Evolutionary conservation across 2,888 invertebrate genomes (phyloP).

Genomic region (Epinotia demarniana): DNA sequence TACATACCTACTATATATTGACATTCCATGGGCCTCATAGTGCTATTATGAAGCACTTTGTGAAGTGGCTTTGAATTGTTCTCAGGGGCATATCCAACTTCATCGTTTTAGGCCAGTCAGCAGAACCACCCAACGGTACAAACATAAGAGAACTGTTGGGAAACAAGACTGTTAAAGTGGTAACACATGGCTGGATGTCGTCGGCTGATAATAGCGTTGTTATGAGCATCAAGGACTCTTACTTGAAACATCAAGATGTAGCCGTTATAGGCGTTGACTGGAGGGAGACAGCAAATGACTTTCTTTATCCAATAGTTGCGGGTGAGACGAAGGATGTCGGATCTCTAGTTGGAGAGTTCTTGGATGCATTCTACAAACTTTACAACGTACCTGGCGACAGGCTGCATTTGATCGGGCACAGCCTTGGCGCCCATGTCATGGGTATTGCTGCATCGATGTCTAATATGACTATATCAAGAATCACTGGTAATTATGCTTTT

Average conservation of each 20-base stretch:
- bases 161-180: conserved; percentile 67
- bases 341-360: conserved; percentile 55
- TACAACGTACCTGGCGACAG: conserved; percentile 58
- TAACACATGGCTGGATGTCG: conserved; percentile 83
- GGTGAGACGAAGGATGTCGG: conserved; percentile 60
- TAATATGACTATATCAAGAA: conserved; percentile 53
- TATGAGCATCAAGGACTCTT: conserved; percentile 70
- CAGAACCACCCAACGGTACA: conserved; percentile 46
- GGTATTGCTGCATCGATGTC: conserved; percentile 61
- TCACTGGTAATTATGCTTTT: conserved; percentile 57
- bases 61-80: conserved; percentile 17
- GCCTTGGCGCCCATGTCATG: conserved; percentile 70
- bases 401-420: conserved; percentile 68
- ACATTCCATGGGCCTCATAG: no score
- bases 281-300: conserved; percentile 60
- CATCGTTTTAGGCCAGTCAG: conserved; percentile 54
- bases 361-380: conserved; percentile 52
- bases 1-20: no score
- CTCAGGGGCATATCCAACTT: conserved; percentile 56
- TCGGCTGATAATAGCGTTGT: conserved; percentile 66
- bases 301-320: conserved; percentile 64
- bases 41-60: background rate
- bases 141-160: conserved; percentile 47
- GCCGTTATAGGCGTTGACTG: conserved; percentile 77
- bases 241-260: conserved; percentile 65